phyloP scores from a whole-genome alignment of 1,140 invertebrate species.

The Drosophila arizonae region DNA sequence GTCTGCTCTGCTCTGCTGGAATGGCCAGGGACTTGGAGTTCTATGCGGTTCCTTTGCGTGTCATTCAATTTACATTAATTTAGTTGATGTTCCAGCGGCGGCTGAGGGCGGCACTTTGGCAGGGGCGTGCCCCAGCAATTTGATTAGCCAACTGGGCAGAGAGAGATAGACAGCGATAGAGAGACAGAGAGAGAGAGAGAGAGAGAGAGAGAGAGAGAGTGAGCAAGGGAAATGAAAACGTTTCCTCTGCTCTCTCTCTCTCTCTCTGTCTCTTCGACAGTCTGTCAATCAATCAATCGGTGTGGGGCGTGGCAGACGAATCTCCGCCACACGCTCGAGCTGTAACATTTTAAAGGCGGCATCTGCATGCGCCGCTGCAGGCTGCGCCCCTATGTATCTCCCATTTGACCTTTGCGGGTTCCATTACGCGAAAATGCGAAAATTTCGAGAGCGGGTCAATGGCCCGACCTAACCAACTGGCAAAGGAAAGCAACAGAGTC shows the following conservation, averaged over 20 bases:
- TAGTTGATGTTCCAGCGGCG: slow-evolving; percentile 65
- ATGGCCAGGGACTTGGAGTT: slow-evolving; percentile 36
- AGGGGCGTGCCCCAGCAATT: slow-evolving; percentile 54
- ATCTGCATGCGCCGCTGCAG: not conserved
- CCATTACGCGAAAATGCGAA: slow-evolving; percentile 18
- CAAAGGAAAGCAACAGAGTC: slow-evolving; percentile 40
- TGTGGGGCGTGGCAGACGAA: slow-evolving; percentile 21
- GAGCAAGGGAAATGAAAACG: slow-evolving; percentile 4
- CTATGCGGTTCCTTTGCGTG: slow-evolving; percentile 68
- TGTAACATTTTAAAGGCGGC: slow-evolving; percentile 8
- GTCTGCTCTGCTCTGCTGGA: not conserved
- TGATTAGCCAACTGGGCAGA: slow-evolving; percentile 54
- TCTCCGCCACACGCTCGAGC: not conserved
- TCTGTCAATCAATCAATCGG: slow-evolving; percentile 62
- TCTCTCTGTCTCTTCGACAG: slow-evolving; percentile 38
- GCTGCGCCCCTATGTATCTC: not conserved
- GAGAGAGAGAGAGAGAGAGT: not conserved
- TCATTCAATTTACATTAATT: slow-evolving; percentile 78
- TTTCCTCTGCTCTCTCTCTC: slow-evolving; percentile 13
- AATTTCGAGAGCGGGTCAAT: slow-evolving; percentile 45
- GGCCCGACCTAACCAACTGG: slow-evolving; percentile 15
- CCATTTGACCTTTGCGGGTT: slow-evolving; percentile 11
- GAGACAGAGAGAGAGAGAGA: not conserved
- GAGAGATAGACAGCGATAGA: not conserved
- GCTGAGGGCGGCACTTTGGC: slow-evolving; percentile 28